Conservation (phyloP, 2,888 invertebrate species). For the Lasioglossum zephyrum region DNA sequence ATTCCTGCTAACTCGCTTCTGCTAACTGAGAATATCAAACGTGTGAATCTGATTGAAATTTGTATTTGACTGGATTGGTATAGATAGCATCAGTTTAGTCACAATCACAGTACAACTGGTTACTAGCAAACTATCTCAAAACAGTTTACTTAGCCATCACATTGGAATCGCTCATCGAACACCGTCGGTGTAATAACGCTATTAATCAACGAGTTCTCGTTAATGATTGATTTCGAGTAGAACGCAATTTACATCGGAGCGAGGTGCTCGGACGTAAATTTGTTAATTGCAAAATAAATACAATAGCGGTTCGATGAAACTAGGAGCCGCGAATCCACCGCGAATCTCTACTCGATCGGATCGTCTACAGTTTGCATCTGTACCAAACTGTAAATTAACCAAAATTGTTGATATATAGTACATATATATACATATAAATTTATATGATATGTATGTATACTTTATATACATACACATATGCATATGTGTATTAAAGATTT, state of each 20-base stretch:
- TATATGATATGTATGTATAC: background rate
- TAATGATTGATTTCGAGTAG: slow-evolving; percentile 13
- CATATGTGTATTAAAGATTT: background rate
- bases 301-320: background rate
- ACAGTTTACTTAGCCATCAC: slow-evolving; percentile 3
- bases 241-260: background rate
- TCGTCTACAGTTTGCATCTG: slow-evolving; percentile 30
- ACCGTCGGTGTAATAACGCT: background rate
- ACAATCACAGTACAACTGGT: background rate
- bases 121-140: background rate
- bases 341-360: background rate
- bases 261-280: slow-evolving; percentile 26
- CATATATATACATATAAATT: too few relatives aligned
- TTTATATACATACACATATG: background rate
- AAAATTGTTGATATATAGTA: slow-evolving; percentile 29
- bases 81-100: background rate
- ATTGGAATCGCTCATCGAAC: background rate
- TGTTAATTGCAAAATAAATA: slow-evolving; percentile 28
- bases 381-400: slow-evolving; percentile 32
- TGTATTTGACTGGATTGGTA: background rate
- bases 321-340: slow-evolving; percentile 1
- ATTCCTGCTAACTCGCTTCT: too few relatives aligned
- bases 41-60: background rate
- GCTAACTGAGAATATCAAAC: background rate
- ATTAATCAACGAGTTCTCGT: slow-evolving; percentile 39